Evolutionary conservation across 2,888 invertebrate genomes (phyloP), one percentile per base, ranked within the genome.

Genomic region (Vesta saturnalis): DNA sequence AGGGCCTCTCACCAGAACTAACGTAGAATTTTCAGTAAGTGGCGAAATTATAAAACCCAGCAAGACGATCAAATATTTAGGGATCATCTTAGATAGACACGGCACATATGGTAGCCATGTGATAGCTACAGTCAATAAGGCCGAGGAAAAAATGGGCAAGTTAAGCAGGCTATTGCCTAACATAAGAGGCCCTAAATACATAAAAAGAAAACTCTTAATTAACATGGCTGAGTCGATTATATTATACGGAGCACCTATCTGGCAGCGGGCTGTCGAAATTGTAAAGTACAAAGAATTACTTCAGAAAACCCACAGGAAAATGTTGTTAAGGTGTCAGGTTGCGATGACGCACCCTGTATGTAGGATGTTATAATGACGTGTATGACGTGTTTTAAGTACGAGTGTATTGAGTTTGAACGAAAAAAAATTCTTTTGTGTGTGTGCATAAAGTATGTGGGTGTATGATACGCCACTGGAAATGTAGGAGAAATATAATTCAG

Each of bases 291-390:
- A 10, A 12, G 14, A 43, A 10, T 14, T 43, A 4, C 14, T 2
- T 2, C 4, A n/a, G 4, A 43, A 10, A 43, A 10, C 12, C 3
- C 43, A 43, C 2, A 43, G 43, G 43, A 43, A 43, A 43, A 43
- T 43, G 3, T 12, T 43, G 12, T 43, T 43, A 12, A 43, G 43
- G 14, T 3, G 65, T 2, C 46, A 10, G 5, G 52, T 61, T 10
- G 66, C 61, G 1, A 65, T 66, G 22, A 39, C 22, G 12, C 66
- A 65, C 0, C n/a, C n/a, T n/a, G 62, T 62, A 0, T 66, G 65
- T 10, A 46, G 12, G 1, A 65, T 58, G 1, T 21, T 58, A 10
- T 16, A 43, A 12, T 46, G 49, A n/a, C 10, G 66, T 1, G 30
- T 65, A 1, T 52, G 57, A 12, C 10, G 14, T 1, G n/a, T 47